phyloP scores from a whole-genome alignment of 1,140 invertebrate genomes.

The Oreohelix idahoensis region DNA sequence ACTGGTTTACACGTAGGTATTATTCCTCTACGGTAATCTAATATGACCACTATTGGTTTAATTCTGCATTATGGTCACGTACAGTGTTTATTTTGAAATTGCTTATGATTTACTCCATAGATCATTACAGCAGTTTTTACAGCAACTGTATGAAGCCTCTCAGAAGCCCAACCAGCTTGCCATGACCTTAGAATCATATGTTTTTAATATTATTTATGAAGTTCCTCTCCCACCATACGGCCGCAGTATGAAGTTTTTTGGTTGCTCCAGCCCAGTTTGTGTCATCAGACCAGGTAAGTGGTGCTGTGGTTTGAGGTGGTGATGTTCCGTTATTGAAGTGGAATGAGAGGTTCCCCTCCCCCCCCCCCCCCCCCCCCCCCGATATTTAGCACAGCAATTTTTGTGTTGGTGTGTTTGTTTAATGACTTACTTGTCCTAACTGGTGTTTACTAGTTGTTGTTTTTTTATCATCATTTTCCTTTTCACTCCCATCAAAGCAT shows the following conservation, averaged over 20 bases:
- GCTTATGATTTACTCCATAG: too few relatives aligned
- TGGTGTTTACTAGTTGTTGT: too few relatives aligned
- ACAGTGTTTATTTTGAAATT: background rate
- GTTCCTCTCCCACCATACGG: conserved; percentile 90
- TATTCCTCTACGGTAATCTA: too few relatives aligned
- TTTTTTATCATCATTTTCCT: too few relatives aligned
- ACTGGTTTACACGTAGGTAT: too few relatives aligned
- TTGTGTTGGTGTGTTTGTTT: too few relatives aligned
- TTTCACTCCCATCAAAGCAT: too few relatives aligned
- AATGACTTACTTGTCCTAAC: too few relatives aligned
- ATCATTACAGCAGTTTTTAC: conserved; percentile 67
- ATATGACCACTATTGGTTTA: background rate
- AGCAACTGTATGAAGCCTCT: conserved; percentile 70
- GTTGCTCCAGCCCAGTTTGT: conserved; percentile 70
- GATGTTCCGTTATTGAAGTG: too few relatives aligned
- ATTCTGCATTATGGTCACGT: background rate
- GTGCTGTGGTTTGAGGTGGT: background rate
- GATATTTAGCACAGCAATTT: too few relatives aligned
- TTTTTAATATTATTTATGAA: conserved; percentile 96
- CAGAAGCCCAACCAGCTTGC: conserved; percentile 56
- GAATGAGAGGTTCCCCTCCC: too few relatives aligned
- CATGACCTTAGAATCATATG: conserved; percentile 86
- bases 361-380: too few relatives aligned
- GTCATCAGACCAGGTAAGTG: conserved; percentile 74
- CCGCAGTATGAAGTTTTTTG: conserved; percentile 86